Percentiles rank a stretch among this genome's conserved stretches.
These are phyloP conservation scores for Tipula confusa DNA, from an alignment of 2,888 invertebrate genomes.

Conservation along the genomic window DNA sequence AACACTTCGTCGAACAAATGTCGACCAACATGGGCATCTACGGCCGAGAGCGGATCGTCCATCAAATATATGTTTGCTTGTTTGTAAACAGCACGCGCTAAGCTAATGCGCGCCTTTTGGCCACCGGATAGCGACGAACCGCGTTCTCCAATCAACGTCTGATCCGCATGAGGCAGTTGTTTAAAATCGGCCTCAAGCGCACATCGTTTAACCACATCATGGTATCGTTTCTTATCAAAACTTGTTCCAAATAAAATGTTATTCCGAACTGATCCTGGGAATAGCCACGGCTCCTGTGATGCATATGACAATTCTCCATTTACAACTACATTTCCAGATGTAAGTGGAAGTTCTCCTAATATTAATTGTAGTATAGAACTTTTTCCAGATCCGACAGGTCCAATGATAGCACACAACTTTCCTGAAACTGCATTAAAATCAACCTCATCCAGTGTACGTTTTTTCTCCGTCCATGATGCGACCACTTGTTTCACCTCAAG, in stretches of 20 bases:
- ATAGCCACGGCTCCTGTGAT: conserved; percentile 67
- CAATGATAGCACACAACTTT: conserved; percentile 21
- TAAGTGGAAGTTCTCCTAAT: conserved; percentile 57
- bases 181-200: conserved; percentile 49
- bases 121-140: conserved; percentile 53
- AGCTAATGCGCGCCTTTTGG: conserved; percentile 49
- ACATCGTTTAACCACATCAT: conserved; percentile 47
- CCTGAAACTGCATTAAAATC: background rate
- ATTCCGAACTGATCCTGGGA: conserved; percentile 59
- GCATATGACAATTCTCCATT: conserved; percentile 59
- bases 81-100: conserved; percentile 69
- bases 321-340: conserved; percentile 52
- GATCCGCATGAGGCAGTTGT: conserved; percentile 44
- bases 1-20: conserved; percentile 73
- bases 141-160: conserved; percentile 66
- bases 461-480: conserved; percentile 40
- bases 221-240: conserved; percentile 59
- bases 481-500: background rate
- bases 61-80: conserved; percentile 70
- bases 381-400: conserved; percentile 16
- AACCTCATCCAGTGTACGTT: background rate
- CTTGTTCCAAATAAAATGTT: conserved; percentile 72
- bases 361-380: conserved; percentile 54
- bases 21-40: conserved; percentile 71
- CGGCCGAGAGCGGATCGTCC: conserved; percentile 76